These are phyloP conservation scores for Parasteatoda lunata DNA, from an alignment of 2,888 invertebrate species.

Conservation along the genomic window DNA sequence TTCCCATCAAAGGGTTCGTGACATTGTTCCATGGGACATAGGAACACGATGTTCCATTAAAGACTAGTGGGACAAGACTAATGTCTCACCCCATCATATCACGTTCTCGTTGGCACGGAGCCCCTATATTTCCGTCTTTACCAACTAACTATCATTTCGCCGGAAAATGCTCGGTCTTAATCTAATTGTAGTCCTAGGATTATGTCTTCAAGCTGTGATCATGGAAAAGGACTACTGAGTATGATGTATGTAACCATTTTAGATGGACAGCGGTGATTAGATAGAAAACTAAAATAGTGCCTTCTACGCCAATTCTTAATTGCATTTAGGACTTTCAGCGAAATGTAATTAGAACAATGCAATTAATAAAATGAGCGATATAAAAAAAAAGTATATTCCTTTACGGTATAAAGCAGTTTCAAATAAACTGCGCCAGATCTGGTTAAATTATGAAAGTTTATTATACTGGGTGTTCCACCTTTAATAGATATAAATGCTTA, in stretches of 20 bases:
- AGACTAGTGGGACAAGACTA: slow-evolving; percentile 37
- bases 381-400: no score
- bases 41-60: slow-evolving; percentile 52
- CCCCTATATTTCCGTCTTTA: background rate
- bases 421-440: no score
- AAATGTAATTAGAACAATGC: no score
- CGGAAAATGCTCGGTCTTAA: slow-evolving; percentile 24
- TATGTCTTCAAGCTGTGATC: slow-evolving; percentile 29
- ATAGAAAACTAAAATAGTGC: no score
- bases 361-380: no score
- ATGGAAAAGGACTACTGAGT: slow-evolving; percentile 1
- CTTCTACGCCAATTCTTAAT: no score
- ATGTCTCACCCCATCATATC: slow-evolving; percentile 36
- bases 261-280: background rate
- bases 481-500: no score
- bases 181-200: slow-evolving; percentile 42
- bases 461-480: no score
- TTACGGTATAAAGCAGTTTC: no score
- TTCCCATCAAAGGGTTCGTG: slow-evolving; percentile 24
- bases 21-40: slow-evolving; percentile 34
- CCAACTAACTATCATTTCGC: background rate
- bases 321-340: no score
- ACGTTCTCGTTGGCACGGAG: slow-evolving; percentile 11
- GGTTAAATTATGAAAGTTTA: no score
- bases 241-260: slow-evolving; percentile 24